Percentiles rank a stretch among this genome's conserved stretches.
These are phyloP conservation scores for Tetragnatha montana DNA, from an alignment of 2,888 invertebrate species.

Conservation along the genomic window DNA sequence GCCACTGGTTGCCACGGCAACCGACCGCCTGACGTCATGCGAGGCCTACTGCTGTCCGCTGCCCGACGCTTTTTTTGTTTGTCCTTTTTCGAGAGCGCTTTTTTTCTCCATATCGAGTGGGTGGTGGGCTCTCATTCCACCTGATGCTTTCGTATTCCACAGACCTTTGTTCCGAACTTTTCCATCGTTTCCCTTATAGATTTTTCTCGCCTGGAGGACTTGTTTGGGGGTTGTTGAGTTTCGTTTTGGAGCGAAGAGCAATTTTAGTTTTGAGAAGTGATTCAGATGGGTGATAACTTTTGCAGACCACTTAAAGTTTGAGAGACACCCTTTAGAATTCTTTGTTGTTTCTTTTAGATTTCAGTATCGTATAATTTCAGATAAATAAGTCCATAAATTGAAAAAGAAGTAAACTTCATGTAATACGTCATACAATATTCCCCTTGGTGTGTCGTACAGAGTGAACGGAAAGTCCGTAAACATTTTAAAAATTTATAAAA, in stretches of 20 bases:
- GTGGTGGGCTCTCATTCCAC: constrained; percentile 54
- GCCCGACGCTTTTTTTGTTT: constrained; percentile 33
- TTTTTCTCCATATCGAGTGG: constrained; percentile 52
- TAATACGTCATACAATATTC: too few relatives aligned
- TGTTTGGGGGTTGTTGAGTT: not conserved
- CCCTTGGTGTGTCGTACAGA: not conserved
- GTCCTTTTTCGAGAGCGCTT: constrained; percentile 39
- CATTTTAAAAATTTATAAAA: too few relatives aligned
- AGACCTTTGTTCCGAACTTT: not conserved
- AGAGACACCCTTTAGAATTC: not conserved
- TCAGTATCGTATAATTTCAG: not conserved
- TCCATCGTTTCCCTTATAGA: not conserved
- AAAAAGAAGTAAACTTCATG: too few relatives aligned
- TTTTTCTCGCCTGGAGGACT: not conserved
- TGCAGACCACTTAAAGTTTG: not conserved
- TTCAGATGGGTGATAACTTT: too few relatives aligned
- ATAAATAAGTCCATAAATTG: not conserved
- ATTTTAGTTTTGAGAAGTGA: too few relatives aligned
- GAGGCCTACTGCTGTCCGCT: constrained; percentile 15
- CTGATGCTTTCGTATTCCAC: constrained; percentile 48
- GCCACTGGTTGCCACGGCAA: constrained; percentile 58
- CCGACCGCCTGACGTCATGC: constrained; percentile 59
- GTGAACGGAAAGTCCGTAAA: too few relatives aligned
- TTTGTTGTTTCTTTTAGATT: not conserved
- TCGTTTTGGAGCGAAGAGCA: not conserved